These are phyloP conservation scores for Dunckerocampus dactyliophorus DNA, from an alignment of 2,113 vertebrate species.

Conservation along the genomic window DNA sequence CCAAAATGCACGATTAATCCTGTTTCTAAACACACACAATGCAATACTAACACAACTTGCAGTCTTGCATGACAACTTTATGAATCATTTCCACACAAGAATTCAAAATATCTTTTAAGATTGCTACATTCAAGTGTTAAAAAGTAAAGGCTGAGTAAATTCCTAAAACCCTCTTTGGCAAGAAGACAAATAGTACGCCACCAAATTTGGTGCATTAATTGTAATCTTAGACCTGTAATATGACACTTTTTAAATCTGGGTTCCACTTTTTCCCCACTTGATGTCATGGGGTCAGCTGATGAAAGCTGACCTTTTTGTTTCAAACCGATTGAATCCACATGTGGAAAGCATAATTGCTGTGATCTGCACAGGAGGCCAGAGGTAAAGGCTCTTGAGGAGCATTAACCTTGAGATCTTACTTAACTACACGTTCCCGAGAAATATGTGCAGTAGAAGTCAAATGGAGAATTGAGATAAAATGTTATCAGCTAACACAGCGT, in stretches of 20 bases:
- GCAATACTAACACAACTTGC: too few relatives aligned
- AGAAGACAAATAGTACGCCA: neutral
- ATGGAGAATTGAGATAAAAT: constrained; percentile 4
- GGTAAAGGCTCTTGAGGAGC: constrained; percentile 54
- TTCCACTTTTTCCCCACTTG: constrained; percentile 32
- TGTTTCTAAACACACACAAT: too few relatives aligned
- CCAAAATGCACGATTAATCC: too few relatives aligned
- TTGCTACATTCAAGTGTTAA: too few relatives aligned
- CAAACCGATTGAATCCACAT: constrained; percentile 51
- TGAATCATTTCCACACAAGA: too few relatives aligned
- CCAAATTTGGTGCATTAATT: constrained; percentile 32
- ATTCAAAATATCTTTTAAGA: too few relatives aligned
- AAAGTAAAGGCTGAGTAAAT: too few relatives aligned
- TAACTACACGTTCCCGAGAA: constrained; percentile 23
- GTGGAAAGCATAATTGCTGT: constrained; percentile 59
- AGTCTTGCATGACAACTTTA: too few relatives aligned
- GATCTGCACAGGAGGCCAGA: constrained; percentile 49
- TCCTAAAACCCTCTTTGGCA: neutral
- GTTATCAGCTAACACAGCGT: neutral
- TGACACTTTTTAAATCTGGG: constrained; percentile 42
- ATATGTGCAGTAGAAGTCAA: neutral
- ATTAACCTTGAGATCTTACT: constrained; percentile 57
- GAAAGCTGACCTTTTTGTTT: constrained; percentile 58
- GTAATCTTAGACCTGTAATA: constrained; percentile 21
- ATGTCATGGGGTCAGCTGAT: constrained; percentile 40